These are phyloP conservation scores for Erythrolamprus reginae DNA, from an alignment of 2,113 vertebrate genomes.

Conservation along the genomic window DNA sequence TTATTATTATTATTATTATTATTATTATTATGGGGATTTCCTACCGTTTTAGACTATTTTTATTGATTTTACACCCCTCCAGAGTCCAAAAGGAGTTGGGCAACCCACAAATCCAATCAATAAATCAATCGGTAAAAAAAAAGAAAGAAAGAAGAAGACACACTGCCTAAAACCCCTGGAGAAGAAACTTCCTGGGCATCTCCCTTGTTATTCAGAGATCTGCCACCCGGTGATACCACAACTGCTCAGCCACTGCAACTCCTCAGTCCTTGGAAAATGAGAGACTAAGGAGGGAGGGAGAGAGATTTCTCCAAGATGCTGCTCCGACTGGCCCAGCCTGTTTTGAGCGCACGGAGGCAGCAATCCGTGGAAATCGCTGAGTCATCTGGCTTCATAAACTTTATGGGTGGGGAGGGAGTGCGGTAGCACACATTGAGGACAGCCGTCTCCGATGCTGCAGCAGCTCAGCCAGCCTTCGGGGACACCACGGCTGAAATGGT, in stretches of 20 bases:
- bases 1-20: too few species aligned
- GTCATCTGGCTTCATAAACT: slow-evolving; percentile 14
- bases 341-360: background rate
- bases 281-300: background rate
- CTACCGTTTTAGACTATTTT: too few species aligned
- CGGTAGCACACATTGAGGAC: background rate
- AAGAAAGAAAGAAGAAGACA: too few species aligned
- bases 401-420: background rate
- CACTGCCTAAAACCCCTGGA: background rate
- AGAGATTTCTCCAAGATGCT: background rate
- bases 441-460: background rate
- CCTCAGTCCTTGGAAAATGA: background rate
- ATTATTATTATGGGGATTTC: too few species aligned
- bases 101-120: too few species aligned
- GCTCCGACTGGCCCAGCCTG: background rate
- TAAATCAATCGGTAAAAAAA: too few species aligned
- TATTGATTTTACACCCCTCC: too few species aligned
- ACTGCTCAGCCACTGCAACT: background rate
- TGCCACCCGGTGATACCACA: background rate
- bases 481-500: background rate
- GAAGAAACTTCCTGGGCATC: fast-evolving
- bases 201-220: background rate
- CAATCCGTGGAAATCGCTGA: too few species aligned
- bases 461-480: background rate
- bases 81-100: too few species aligned